Conservation (phyloP, 2,113 vertebrate genomes). For the Stegostoma tigrinum region DNA sequence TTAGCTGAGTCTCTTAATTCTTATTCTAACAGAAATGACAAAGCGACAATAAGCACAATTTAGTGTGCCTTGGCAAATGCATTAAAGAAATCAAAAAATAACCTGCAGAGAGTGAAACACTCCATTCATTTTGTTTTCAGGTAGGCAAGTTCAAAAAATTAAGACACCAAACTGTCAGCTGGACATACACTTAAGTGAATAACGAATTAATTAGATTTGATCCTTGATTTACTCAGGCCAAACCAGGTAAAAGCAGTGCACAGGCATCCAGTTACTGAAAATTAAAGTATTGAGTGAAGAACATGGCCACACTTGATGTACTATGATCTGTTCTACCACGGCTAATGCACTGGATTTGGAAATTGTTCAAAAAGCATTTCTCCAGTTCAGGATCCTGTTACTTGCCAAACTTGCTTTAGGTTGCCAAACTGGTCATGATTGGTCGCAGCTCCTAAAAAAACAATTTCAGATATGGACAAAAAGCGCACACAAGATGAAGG, state of each 20-base stretch:
- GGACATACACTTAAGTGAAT: background rate
- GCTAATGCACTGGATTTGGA: background rate
- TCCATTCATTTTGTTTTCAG: background rate
- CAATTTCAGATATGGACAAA: no score
- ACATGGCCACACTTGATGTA: background rate
- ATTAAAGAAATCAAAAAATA: background rate
- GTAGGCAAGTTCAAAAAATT: background rate
- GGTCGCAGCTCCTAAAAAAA: no score
- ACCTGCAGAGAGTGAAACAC: background rate
- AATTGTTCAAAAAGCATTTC: background rate
- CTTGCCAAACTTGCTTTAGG: background rate
- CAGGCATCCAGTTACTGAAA: background rate
- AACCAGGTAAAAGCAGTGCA: background rate
- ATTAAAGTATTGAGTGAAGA: background rate
- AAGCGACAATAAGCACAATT: background rate
- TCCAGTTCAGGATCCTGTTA: background rate
- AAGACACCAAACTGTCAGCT: background rate
- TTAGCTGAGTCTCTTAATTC: background rate
- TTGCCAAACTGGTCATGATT: no score
- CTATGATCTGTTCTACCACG: background rate
- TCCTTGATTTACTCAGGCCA: background rate
- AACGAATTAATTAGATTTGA: background rate
- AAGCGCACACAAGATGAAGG: no score
- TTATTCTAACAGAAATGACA: background rate
- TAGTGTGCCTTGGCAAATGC: background rate